Conservation (phyloP, 2,888 invertebrate species). For the Phania funesta region DNA sequence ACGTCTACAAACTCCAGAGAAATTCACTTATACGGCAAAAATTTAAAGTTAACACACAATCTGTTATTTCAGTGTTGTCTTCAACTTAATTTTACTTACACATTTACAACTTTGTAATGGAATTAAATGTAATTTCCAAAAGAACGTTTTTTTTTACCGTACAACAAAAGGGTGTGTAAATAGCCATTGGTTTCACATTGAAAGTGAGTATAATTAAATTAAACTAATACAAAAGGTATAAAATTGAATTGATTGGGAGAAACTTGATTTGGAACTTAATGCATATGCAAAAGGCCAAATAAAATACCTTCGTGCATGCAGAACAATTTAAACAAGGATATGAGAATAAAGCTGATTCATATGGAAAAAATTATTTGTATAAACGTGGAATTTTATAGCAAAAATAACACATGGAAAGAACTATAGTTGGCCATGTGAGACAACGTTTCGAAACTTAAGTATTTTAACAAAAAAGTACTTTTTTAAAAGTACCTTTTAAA, state of each 20-base stretch:
- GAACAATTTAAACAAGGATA: not conserved
- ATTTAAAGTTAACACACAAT: slow-evolving; percentile 27
- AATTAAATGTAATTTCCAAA: slow-evolving; percentile 42
- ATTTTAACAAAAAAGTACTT: no score
- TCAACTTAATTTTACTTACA: slow-evolving; percentile 26
- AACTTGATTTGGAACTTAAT: slow-evolving; percentile 31
- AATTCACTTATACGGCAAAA: not conserved
- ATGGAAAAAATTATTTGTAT: no score
- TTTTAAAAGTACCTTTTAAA: no score
- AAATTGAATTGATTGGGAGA: slow-evolving; percentile 39
- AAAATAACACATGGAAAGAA: no score
- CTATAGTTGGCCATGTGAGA: no score
- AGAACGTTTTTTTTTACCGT: not conserved
- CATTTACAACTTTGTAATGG: slow-evolving; percentile 39
- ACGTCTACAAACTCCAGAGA: slow-evolving; percentile 8
- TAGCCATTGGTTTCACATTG: not conserved
- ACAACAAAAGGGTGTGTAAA: slow-evolving; percentile 38
- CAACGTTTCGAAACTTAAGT: no score
- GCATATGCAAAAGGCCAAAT: slow-evolving; percentile 1
- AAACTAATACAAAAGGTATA: slow-evolving; percentile 17
- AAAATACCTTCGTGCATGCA: not conserved
- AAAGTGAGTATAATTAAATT: slow-evolving; percentile 55
- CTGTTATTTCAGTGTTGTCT: slow-evolving; percentile 6
- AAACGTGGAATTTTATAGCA: no score
- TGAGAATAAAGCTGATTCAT: no score